A percentile compares a stretch with the other conserved stretches of the same genome.
phyloP scores from a whole-genome alignment of 2,113 vertebrate species.

The Fulica atra region DNA sequence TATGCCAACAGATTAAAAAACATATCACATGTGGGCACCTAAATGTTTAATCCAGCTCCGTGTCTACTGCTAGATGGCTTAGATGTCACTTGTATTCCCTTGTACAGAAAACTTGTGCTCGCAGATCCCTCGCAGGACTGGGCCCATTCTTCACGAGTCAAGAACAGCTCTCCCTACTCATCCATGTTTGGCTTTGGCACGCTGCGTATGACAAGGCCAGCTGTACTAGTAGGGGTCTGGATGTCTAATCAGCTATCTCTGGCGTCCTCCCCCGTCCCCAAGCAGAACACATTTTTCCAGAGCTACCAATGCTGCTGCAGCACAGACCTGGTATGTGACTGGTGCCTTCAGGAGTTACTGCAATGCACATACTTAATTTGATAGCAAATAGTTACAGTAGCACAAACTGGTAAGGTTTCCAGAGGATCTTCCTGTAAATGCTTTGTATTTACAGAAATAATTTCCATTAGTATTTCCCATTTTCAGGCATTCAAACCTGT shows the following conservation, averaged over 20 bases:
- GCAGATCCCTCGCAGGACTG: background rate
- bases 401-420: background rate
- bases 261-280: background rate
- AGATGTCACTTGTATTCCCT: background rate
- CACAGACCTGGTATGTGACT: background rate
- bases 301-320: slow-evolving; percentile 5
- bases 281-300: slow-evolving; percentile 28
- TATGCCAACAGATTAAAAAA: background rate
- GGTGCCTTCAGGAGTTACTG: background rate
- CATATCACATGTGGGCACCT: background rate
- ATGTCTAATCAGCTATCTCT: background rate
- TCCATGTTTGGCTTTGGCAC: slow-evolving; percentile 23
- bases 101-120: background rate
- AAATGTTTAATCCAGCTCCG: background rate
- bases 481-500: background rate
- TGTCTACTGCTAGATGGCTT: background rate
- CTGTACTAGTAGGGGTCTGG: background rate
- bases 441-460: background rate
- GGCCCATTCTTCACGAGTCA: background rate
- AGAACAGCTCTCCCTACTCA: slow-evolving; percentile 3
- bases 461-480: background rate
- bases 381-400: background rate
- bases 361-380: background rate
- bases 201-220: background rate
- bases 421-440: background rate